Conservation (phyloP, 1,140 invertebrate species). For the Diachasmimorpha longicaudata region DNA sequence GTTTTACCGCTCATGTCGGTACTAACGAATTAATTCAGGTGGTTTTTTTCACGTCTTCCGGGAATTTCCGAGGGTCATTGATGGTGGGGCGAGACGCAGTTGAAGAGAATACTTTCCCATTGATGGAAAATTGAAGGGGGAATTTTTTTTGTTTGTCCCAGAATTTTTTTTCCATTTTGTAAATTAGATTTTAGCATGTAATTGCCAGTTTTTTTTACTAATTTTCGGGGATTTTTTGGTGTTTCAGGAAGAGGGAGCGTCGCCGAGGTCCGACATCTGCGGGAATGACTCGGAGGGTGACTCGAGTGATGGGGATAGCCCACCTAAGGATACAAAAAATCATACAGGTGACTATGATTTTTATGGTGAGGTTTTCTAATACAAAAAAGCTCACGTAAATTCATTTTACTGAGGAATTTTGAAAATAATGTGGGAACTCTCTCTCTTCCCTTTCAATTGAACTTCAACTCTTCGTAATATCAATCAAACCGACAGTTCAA, state of each 20-base stretch:
- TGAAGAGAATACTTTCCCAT: neutral
- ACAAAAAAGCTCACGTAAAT: too few species aligned
- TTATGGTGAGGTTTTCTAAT: neutral
- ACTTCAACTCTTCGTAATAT: too few species aligned
- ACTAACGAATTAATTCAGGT: conserved; percentile 5
- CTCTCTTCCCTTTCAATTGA: too few species aligned
- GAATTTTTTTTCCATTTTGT: too few species aligned
- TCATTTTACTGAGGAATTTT: too few species aligned
- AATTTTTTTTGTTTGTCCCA: neutral
- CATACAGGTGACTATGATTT: conserved; percentile 47
- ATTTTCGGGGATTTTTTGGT: conserved; percentile 33
- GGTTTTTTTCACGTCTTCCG: neutral
- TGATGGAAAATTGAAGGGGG: neutral
- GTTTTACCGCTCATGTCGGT: conserved; percentile 4
- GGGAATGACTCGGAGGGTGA: conserved; percentile 58
- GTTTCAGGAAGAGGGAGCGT: conserved; percentile 56
- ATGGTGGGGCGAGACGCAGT: neutral
- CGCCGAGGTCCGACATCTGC: conserved; percentile 58
- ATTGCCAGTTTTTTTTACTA: neutral
- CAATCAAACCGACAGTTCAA: too few species aligned
- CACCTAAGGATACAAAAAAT: conserved; percentile 54
- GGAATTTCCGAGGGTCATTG: neutral
- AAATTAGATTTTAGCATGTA: neutral
- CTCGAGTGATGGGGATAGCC: conserved; percentile 55
- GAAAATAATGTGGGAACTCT: too few species aligned